Evolutionary conservation across 2,113 vertebrate species (phyloP).

Genomic region (Elanoides forficatus): DNA sequence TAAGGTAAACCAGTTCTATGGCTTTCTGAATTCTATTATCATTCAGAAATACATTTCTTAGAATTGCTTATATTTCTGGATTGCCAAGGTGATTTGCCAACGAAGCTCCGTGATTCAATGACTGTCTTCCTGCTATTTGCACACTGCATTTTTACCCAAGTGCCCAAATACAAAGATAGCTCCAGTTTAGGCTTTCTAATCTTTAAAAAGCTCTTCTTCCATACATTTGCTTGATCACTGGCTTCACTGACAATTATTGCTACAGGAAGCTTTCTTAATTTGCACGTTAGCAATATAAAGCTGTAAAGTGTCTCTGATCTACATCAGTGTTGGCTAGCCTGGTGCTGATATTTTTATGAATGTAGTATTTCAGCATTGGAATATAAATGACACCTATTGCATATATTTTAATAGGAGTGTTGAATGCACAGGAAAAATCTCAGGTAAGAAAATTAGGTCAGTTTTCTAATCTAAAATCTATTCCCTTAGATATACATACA

Average conservation of each 20-base stretch:
- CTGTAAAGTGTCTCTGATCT: background rate
- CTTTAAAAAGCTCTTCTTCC: background rate
- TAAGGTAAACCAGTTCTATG: background rate
- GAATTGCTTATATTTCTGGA: background rate
- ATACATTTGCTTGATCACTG: background rate
- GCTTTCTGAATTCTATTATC: background rate
- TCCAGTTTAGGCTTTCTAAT: background rate
- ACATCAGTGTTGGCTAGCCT: background rate
- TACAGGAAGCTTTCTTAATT: background rate
- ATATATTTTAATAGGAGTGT: background rate
- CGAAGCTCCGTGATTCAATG: background rate
- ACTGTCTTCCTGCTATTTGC: background rate
- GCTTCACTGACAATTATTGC: background rate
- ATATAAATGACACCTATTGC: background rate
- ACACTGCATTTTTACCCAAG: background rate
- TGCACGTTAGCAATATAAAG: background rate
- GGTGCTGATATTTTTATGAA: background rate
- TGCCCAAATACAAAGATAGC: background rate
- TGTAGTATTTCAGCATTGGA: background rate
- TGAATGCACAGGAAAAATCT: background rate
- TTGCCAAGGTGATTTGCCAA: background rate
- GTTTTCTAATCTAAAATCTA: background rate
- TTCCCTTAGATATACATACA: background rate
- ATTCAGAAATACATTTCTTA: background rate
- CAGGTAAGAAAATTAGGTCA: background rate